A percentile compares a stretch with the other conserved stretches of the same genome.
These are phyloP conservation scores for Misgurnus mizolepis DNA, from an alignment of 2,113 vertebrate species.

Conservation along the genomic window DNA sequence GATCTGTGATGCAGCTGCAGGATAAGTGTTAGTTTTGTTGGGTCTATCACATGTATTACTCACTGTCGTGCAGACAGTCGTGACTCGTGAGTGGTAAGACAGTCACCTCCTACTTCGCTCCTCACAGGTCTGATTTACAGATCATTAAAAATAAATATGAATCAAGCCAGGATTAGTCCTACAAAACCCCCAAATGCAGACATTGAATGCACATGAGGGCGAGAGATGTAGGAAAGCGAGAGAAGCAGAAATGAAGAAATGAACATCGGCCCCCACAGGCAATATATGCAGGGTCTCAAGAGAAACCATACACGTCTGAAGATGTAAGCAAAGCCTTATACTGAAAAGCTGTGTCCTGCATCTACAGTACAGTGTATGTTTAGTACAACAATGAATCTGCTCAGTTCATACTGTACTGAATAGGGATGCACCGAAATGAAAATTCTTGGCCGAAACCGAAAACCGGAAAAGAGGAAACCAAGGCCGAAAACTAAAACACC, in stretches of 20 bases:
- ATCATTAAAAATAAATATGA: slow-evolving; percentile 35
- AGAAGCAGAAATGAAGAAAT: slow-evolving; percentile 4
- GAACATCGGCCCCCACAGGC: not conserved
- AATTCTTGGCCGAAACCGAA: too few species aligned
- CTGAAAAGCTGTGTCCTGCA: not conserved
- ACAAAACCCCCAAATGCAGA: slow-evolving; percentile 17
- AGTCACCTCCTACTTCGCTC: not conserved
- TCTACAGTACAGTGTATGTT: too few species aligned
- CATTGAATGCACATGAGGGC: slow-evolving; percentile 19
- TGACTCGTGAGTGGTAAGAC: not conserved
- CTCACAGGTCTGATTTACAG: slow-evolving; percentile 34
- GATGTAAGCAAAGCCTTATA: slow-evolving; percentile 25
- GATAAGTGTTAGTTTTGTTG: not conserved
- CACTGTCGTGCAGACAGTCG: slow-evolving; percentile 13
- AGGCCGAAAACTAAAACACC: too few species aligned
- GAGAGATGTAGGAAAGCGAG: not conserved
- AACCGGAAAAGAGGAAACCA: too few species aligned
- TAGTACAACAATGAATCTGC: too few species aligned
- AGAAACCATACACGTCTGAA: slow-evolving; percentile 6
- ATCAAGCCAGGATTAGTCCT: slow-evolving; percentile 36
- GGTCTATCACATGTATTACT: slow-evolving; percentile 22
- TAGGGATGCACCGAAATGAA: too few species aligned
- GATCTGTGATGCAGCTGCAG: not conserved
- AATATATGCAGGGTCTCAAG: not conserved
- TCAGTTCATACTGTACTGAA: too few species aligned